Percentiles rank a stretch among this genome's conserved stretches.
These are phyloP conservation scores for Nannospalax galili DNA, from an alignment of 2,113 vertebrate species.

Conservation along the genomic window DNA sequence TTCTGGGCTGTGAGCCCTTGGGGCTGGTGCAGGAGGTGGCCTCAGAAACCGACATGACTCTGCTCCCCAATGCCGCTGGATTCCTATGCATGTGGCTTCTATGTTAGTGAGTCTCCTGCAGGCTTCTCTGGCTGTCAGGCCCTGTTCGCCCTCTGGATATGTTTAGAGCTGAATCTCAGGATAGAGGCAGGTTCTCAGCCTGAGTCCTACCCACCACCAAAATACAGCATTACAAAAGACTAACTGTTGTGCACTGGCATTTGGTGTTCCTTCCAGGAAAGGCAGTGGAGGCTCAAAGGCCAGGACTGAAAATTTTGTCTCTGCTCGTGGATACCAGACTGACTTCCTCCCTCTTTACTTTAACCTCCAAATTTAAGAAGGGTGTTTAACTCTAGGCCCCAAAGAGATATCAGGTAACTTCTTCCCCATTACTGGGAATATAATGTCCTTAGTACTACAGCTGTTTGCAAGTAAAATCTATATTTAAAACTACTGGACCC, in stretches of 20 bases:
- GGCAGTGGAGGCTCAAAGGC: background rate
- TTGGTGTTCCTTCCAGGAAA: background rate
- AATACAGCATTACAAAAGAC: background rate
- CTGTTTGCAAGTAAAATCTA: background rate
- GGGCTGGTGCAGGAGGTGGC: background rate
- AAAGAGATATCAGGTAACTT: background rate
- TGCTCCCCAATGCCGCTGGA: background rate
- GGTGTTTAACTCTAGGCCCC: background rate
- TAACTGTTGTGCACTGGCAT: background rate
- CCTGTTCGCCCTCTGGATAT: accelerated
- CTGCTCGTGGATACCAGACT: background rate
- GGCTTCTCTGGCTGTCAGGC: background rate
- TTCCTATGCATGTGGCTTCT: background rate
- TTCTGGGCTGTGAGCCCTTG: background rate
- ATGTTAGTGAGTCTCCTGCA: background rate
- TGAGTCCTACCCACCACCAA: background rate
- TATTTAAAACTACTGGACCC: background rate
- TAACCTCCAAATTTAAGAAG: background rate
- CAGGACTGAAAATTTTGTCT: background rate
- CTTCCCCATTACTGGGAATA: background rate
- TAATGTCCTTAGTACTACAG: background rate
- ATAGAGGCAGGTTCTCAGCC: background rate
- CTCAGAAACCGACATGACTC: background rate
- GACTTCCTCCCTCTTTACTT: background rate
- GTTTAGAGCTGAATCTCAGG: background rate